A percentile compares a stretch with the other conserved stretches of the same genome.
Conservation (phyloP, 2,797 vertebrate genomes). For the Simalia tracyae region DNA sequence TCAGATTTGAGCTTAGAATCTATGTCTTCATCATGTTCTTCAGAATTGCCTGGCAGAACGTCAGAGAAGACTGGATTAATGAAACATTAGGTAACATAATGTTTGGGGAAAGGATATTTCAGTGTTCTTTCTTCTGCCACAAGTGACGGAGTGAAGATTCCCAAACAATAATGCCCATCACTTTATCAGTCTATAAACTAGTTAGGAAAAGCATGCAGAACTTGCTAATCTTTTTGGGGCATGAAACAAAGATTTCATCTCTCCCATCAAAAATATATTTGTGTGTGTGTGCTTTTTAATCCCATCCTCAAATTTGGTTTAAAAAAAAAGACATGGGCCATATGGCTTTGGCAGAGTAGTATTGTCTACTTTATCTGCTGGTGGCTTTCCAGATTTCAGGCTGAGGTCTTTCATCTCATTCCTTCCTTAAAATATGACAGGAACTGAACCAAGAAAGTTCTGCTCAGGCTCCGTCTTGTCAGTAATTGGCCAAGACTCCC, state of each 20-base stretch:
- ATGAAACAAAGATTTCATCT: background rate
- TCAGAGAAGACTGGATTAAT: background rate
- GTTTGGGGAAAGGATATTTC: background rate
- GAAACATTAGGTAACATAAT: background rate
- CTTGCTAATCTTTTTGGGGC: background rate
- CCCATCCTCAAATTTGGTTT: background rate
- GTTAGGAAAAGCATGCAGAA: background rate
- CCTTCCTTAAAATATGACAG: background rate
- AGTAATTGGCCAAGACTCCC: background rate
- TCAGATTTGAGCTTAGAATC: background rate
- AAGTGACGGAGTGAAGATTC: background rate
- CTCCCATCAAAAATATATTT: background rate
- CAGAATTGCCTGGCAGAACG: background rate
- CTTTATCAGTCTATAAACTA: background rate
- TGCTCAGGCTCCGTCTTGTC: background rate
- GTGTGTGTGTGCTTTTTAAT: background rate
- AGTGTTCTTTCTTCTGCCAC: background rate
- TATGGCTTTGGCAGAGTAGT: background rate
- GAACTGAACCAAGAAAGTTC: background rate
- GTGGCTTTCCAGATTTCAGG: background rate
- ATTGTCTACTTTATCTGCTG: background rate
- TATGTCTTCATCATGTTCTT: background rate
- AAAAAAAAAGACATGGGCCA: background rate
- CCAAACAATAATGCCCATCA: background rate
- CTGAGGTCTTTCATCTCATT: background rate